Conservation (phyloP, 2,113 vertebrate species). For the Nymphicus hollandicus region DNA sequence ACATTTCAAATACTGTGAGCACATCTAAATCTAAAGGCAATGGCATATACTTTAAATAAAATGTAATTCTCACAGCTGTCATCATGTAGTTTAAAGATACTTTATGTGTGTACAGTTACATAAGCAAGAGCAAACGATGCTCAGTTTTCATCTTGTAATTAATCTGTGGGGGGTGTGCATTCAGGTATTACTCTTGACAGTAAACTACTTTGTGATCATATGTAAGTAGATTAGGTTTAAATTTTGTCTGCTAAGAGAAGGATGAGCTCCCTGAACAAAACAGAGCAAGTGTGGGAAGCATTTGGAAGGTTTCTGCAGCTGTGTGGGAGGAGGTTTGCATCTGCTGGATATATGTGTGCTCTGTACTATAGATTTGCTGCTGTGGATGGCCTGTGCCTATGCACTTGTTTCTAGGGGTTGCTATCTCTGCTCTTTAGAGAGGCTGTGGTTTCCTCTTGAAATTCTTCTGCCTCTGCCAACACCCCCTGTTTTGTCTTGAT, state of each 20-base stretch:
- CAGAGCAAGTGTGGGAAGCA: background rate
- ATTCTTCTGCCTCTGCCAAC: background rate
- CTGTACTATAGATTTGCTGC: background rate
- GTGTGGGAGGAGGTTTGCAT: background rate
- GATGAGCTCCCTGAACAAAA: background rate
- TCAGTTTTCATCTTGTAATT: background rate
- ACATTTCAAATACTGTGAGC: background rate
- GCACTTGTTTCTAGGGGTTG: background rate
- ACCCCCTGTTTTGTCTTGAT: background rate
- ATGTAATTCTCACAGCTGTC: background rate
- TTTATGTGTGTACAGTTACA: background rate
- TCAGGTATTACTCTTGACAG: background rate
- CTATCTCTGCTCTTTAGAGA: background rate
- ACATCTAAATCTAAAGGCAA: background rate
- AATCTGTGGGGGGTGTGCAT: rapidly evolving
- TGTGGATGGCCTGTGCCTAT: background rate
- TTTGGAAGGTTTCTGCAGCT: background rate
- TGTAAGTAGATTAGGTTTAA: background rate
- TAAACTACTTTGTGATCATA: background rate
- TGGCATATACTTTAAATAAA: background rate
- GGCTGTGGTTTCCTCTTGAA: background rate
- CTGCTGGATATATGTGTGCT: background rate
- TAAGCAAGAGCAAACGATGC: background rate
- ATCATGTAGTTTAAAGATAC: background rate
- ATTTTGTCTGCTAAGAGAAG: background rate